Evolutionary conservation across 2,113 vertebrate genomes (phyloP).

Genomic region (Phrynocephalus versicolor): DNA sequence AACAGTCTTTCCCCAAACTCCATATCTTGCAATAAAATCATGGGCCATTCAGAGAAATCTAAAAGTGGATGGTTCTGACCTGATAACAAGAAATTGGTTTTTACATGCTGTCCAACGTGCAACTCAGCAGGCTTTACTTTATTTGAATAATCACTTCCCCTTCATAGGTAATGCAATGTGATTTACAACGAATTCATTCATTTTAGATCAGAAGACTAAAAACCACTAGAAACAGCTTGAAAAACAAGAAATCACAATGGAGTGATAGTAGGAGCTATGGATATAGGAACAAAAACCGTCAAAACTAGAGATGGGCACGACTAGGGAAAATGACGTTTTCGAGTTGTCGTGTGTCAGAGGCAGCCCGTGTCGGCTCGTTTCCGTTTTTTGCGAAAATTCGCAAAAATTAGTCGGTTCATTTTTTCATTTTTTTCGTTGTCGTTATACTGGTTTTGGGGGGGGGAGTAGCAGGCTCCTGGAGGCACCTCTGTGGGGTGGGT

Average conservation of each 20-base stretch:
- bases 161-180: not conserved
- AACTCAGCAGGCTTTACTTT: not conserved
- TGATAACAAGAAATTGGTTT: slow-evolving; percentile 3
- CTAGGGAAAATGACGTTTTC: no score
- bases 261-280: not conserved
- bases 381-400: no score
- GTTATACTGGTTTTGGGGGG: no score
- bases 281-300: not conserved
- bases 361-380: no score
- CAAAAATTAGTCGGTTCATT: no score
- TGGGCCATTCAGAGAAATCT: not conserved
- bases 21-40: slow-evolving; percentile 2
- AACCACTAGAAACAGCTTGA: not conserved
- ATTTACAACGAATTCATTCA: not conserved
- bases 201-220: not conserved
- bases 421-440: no score
- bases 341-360: no score
- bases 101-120: not conserved
- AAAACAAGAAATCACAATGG: not conserved
- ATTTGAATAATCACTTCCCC: not conserved
- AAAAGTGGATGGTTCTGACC: not conserved
- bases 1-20: not conserved
- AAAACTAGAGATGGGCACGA: no score
- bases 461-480: no score
- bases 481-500: no score